These are phyloP conservation scores for Plecturocebus donacophilus DNA, from an alignment of 2,113 vertebrate species.

Conservation along the genomic window DNA sequence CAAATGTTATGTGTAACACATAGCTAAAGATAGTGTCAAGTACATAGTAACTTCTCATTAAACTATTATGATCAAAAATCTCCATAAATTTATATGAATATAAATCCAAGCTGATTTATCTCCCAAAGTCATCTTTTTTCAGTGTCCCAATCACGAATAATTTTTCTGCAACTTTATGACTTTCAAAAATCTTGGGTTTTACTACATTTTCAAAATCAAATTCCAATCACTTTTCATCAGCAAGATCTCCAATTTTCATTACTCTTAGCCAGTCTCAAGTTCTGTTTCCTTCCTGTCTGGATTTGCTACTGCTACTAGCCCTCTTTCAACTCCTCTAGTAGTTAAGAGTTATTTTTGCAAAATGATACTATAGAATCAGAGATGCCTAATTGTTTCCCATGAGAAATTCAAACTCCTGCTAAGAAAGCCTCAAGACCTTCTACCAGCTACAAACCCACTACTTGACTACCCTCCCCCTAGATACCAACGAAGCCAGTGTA, in stretches of 20 bases:
- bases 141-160: background rate
- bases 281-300: background rate
- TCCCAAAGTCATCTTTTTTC: background rate
- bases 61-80: background rate
- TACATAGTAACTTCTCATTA: background rate
- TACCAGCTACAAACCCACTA: background rate
- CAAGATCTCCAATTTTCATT: background rate
- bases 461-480: background rate
- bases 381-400: background rate
- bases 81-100: background rate
- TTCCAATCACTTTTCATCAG: background rate
- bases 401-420: background rate
- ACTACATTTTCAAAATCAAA: background rate
- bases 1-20: background rate
- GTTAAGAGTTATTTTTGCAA: conserved; percentile 7
- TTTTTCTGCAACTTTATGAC: background rate
- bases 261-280: background rate
- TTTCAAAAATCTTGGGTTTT: background rate
- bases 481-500: background rate
- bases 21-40: background rate
- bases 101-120: conserved; percentile 2
- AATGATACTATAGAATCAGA: background rate
- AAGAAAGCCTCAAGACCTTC: background rate
- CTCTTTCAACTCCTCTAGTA: background rate
- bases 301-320: background rate